phyloP scores from a whole-genome alignment of 2,113 vertebrate genomes.

The Trematomus loennbergii region DNA sequence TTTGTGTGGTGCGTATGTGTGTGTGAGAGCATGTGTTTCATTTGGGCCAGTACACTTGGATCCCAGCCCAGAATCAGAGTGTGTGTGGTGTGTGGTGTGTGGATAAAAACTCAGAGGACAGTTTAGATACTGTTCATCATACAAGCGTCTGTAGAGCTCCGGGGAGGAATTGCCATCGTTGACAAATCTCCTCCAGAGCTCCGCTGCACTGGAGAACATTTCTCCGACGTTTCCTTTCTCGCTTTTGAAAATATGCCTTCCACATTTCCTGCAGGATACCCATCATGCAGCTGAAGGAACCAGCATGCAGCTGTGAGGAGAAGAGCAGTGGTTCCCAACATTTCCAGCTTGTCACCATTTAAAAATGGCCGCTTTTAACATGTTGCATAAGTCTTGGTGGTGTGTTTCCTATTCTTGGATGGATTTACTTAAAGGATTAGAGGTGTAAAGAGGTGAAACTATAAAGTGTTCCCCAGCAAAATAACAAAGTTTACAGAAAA shows the following conservation, averaged over 20 bases:
- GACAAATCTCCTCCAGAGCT: conserved; percentile 75
- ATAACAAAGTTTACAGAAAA: neutral
- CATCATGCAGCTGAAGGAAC: conserved; percentile 21
- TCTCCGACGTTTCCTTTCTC: conserved; percentile 28
- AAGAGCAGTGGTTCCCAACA: neutral
- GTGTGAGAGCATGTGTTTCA: conserved; percentile 55
- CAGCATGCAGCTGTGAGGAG: conserved; percentile 25
- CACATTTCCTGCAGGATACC: conserved; percentile 22
- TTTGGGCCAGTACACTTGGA: conserved; percentile 64
- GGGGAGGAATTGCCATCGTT: conserved; percentile 66
- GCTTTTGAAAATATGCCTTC: conserved; percentile 26
- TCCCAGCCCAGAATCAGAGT: conserved; percentile 65
- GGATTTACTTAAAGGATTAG: neutral
- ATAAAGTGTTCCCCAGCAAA: neutral
- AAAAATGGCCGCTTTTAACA: conserved; percentile 12
- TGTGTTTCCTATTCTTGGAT: neutral
- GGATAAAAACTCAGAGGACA: conserved; percentile 78
- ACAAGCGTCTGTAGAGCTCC: conserved; percentile 65
- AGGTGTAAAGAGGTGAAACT: neutral
- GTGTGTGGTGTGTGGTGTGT: conserved; percentile 44
- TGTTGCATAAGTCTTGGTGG: neutral
- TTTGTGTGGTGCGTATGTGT: conserved; percentile 41
- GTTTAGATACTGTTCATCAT: conserved; percentile 77
- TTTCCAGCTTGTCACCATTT: neutral
- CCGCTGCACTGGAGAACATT: conserved; percentile 33